Conservation (phyloP, 2,113 vertebrate genomes). For the Pteronura brasiliensis region DNA sequence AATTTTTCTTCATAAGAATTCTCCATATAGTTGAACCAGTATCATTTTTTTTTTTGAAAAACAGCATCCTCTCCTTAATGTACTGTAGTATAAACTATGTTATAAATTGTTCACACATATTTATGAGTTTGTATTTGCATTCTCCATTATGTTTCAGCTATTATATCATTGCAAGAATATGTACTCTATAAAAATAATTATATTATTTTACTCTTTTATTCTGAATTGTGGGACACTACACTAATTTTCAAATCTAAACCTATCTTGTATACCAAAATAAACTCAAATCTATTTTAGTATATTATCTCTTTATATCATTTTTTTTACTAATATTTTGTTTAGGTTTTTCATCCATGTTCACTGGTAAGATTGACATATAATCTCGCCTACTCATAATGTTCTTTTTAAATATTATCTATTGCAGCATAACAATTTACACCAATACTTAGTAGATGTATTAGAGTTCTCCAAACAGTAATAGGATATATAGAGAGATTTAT, state of each 20-base stretch:
- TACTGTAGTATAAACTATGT: neutral
- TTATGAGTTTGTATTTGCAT: neutral
- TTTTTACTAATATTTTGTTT: neutral
- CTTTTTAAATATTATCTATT: neutral
- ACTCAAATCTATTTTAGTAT: neutral
- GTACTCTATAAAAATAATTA: neutral
- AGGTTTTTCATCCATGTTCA: neutral
- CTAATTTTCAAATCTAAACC: neutral
- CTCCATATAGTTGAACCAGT: neutral
- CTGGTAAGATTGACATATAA: neutral
- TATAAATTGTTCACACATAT: neutral
- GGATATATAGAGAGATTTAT: neutral
- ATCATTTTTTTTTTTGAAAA: neutral
- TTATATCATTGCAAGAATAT: neutral
- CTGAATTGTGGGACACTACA: neutral
- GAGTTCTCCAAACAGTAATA: neutral
- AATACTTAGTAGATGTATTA: neutral
- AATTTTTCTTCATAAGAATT: neutral
- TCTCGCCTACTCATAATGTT: neutral
- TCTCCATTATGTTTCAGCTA: neutral
- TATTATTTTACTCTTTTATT: neutral
- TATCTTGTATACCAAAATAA: neutral
- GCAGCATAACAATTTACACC: neutral
- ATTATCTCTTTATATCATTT: neutral
- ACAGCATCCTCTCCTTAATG: neutral